Evolutionary conservation across 2,113 vertebrate genomes (phyloP).

Genomic region (Pedetes capensis): DNA sequence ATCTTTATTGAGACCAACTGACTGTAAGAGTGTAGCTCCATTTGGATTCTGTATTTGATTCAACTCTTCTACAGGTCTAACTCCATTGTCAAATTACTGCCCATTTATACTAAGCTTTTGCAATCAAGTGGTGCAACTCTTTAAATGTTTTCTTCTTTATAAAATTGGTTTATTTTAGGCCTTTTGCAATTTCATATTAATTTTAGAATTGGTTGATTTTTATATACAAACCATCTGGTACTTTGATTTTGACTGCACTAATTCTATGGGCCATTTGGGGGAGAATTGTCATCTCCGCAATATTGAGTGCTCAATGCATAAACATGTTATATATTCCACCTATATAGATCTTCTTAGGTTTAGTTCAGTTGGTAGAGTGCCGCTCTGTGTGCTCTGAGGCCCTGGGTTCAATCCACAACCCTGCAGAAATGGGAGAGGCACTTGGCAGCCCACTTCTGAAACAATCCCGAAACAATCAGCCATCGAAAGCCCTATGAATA

Average conservation of each 20-base stretch:
- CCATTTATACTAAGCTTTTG: not conserved
- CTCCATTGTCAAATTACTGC: not conserved
- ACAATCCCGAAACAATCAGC: too few relatives aligned
- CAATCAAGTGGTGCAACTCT: not conserved
- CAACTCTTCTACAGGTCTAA: not conserved
- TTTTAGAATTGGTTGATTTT: slow-evolving; percentile 1
- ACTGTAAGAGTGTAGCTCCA: not conserved
- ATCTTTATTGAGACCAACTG: not conserved
- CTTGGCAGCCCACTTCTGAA: too few relatives aligned
- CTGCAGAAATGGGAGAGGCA: too few relatives aligned
- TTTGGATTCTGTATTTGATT: not conserved
- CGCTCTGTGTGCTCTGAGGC: too few relatives aligned
- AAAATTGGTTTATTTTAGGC: not conserved
- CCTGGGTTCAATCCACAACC: too few relatives aligned
- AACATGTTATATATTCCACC: not conserved
- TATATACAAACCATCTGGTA: not conserved
- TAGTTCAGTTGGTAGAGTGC: too few relatives aligned
- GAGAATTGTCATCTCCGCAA: not conserved
- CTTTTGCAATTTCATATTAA: not conserved
- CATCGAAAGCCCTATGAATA: too few relatives aligned
- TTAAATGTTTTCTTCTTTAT: not conserved
- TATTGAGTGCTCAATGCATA: not conserved
- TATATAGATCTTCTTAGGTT: not conserved
- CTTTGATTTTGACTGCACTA: not conserved
- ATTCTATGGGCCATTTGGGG: not conserved